These are phyloP conservation scores for Thalpophila matura DNA, from an alignment of 2,888 invertebrate genomes.

Conservation along the genomic window DNA sequence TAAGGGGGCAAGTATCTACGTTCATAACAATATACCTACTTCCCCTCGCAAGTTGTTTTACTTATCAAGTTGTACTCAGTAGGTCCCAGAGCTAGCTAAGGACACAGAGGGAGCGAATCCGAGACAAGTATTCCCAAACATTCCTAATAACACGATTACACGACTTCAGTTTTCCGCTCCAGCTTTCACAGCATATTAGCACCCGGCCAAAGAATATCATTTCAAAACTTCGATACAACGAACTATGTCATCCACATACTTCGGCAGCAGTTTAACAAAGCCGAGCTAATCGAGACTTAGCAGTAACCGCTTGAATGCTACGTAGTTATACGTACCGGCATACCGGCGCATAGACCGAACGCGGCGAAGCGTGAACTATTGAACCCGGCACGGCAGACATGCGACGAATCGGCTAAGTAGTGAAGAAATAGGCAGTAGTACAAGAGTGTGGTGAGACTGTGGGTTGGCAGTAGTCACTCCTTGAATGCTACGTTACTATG, in stretches of 20 bases:
- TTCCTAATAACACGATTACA: too few relatives aligned
- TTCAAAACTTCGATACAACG: conserved; percentile 4
- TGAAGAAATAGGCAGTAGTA: conserved; percentile 5
- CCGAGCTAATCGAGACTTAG: conserved; percentile 36
- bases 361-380: conserved; percentile 71
- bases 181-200: not conserved
- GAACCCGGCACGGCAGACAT: conserved; percentile 63
- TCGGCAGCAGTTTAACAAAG: conserved; percentile 34
- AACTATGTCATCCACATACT: conserved; percentile 31
- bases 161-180: conserved; percentile 30
- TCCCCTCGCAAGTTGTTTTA: too few relatives aligned
- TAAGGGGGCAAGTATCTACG: too few relatives aligned
- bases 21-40: too few relatives aligned
- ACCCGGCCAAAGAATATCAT: conserved; percentile 5
- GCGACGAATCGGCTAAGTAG: conserved; percentile 26
- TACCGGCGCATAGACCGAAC: conserved; percentile 59
- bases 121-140: too few relatives aligned
- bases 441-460: not conserved
- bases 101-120: too few relatives aligned
- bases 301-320: conserved; percentile 47
- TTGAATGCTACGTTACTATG: too few relatives aligned
- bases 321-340: conserved; percentile 37
- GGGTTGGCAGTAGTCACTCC: too few relatives aligned
- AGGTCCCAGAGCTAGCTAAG: too few relatives aligned
- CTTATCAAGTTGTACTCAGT: too few relatives aligned